phyloP scores from a whole-genome alignment of 2,797 vertebrate species.

The Sebastes aleutianus region DNA sequence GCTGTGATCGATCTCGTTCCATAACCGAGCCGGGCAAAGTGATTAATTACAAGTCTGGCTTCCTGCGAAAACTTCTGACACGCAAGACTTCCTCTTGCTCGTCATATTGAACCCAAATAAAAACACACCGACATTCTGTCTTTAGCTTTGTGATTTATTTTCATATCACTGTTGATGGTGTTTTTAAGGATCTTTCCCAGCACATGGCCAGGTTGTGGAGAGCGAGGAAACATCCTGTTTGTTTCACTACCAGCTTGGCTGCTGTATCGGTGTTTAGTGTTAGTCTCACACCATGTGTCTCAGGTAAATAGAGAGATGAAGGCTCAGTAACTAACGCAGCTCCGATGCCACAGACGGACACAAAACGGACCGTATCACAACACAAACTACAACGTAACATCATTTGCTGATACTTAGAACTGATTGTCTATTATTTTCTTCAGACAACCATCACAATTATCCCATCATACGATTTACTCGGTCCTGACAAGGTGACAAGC shows the following conservation, averaged over 20 bases:
- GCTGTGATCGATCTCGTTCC: neutral
- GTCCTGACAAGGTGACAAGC: neutral
- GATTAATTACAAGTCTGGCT: neutral
- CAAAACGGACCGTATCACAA: neutral
- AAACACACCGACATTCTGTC: neutral
- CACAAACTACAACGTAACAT: neutral
- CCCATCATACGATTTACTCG: neutral
- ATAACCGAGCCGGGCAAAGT: neutral
- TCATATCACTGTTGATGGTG: neutral
- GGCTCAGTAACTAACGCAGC: neutral
- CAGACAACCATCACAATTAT: neutral
- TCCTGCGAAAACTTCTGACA: neutral
- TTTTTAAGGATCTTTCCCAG: neutral
- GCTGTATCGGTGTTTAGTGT: neutral
- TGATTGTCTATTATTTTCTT: neutral
- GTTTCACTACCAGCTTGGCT: neutral
- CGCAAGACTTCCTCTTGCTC: neutral
- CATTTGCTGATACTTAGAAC: neutral
- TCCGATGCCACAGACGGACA: neutral
- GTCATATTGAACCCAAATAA: neutral
- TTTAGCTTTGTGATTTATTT: neutral
- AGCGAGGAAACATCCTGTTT: neutral
- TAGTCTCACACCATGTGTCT: neutral
- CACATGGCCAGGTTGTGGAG: neutral
- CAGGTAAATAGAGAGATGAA: slow-evolving; percentile 12